Percentiles rank a stretch among this genome's conserved stretches.
These are phyloP conservation scores for Drosophila testacea DNA, from an alignment of 2,888 invertebrate species.

Conservation along the genomic window DNA sequence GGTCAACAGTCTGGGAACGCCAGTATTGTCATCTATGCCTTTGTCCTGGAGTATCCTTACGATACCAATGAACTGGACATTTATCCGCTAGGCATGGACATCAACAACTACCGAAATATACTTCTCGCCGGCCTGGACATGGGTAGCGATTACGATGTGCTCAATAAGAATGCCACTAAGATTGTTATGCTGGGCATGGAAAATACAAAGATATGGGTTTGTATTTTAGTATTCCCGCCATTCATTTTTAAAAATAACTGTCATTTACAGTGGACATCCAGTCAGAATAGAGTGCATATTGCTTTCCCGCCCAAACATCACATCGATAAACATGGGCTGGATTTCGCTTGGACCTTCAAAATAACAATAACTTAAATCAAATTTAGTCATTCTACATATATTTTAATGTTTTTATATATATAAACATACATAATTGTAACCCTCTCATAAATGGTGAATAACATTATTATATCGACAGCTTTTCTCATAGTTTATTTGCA, in stretches of 20 bases:
- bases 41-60: conserved; percentile 89
- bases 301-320: conserved; percentile 83
- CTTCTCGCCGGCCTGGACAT: conserved; percentile 67
- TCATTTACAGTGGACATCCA: conserved; percentile 74
- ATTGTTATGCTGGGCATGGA: conserved; percentile 86
- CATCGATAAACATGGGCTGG: conserved; percentile 81
- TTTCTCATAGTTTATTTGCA: neutral
- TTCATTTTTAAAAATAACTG: conserved; percentile 26
- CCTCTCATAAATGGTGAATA: neutral
- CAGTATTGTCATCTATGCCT: conserved; percentile 87
- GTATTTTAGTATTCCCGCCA: neutral
- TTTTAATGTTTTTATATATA: neutral
- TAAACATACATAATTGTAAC: neutral
- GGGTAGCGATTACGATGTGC: conserved; percentile 26
- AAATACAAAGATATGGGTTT: conserved; percentile 67
- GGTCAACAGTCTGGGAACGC: conserved; percentile 70
- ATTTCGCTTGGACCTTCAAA: conserved; percentile 84
- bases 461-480: neutral
- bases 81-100: conserved; percentile 83
- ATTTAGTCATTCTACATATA: neutral
- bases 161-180: conserved; percentile 59
- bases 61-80: conserved; percentile 86
- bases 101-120: conserved; percentile 46
- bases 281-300: conserved; percentile 71
- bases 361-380: conserved; percentile 69